Evolutionary conservation across 30 jellyfish, hydroid and myxozoan genomes (phyloP), one percentile per base, ranked within the genome.

Genomic region (Mastigias papua): DNA sequence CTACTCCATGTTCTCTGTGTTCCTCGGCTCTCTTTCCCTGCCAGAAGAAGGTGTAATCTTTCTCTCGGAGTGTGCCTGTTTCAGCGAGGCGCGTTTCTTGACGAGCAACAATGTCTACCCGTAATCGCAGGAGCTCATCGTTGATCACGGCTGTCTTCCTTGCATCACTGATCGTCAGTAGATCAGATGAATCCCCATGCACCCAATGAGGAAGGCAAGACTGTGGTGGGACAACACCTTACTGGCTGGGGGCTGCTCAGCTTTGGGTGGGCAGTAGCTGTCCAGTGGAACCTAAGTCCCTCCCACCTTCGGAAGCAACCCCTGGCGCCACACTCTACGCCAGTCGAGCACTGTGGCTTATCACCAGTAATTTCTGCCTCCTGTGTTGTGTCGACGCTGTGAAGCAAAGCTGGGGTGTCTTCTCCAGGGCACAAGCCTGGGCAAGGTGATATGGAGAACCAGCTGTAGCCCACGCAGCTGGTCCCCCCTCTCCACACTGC

Each of bases 401-500:
- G 17, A 20, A 2, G 23, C 46, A 27, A 23, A n/a, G 76, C 88
- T 51, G 76, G 50, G 48, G 88, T 76, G 82, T 2, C 88, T 48
- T 76, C 78, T 76, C 88, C 76, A 76, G 88, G 0, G 54, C 50
- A 49, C 88, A 49, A 51, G 88, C 88, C 88, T 37, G 74, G 88
- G 88, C 57, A 42, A 25, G 50, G 66, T 19, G 34, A 3, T 23
- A 73, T 37, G 54, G 6, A 11, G 54, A 37, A 37, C 54, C 11
- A 37, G 54, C 54, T 37, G 54, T 37, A 3, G 54, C 54, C 54
- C 54, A 37, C 11, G 54, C 54, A 37, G 54, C 54, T 3, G 54
- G 10, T 37, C 11, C 11, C 54, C 54, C 54, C 54, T 37, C 54
- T 37, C 54, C 11, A 26, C 54, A 37, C 54, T 37, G 6, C 54